Evolutionary conservation across 2,113 vertebrate species (phyloP).

Genomic region (Myrmophylax atrothorax): DNA sequence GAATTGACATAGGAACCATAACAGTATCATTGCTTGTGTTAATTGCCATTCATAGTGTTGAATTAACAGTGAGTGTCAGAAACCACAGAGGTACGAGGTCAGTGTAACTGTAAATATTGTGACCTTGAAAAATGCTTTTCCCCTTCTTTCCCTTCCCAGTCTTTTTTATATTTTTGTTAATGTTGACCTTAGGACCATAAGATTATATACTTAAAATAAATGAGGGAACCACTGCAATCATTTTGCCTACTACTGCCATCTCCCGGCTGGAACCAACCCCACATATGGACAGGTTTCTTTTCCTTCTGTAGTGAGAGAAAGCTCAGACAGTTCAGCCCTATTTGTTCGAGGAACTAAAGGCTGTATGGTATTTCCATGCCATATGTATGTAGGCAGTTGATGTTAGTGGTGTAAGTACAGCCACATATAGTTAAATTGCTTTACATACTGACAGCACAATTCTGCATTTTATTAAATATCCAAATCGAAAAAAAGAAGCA

Average conservation of each 20-base stretch:
- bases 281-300: not conserved
- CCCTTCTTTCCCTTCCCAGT: not conserved
- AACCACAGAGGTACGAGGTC: not conserved
- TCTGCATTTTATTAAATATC: not conserved
- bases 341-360: not conserved
- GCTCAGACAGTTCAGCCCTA: not conserved
- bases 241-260: slow-evolving; percentile 32
- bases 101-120: not conserved
- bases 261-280: not conserved
- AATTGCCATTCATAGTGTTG: not conserved
- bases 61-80: not conserved
- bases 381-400: slow-evolving; percentile 26
- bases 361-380: not conserved
- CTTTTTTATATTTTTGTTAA: not conserved
- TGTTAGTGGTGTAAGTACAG: not conserved
- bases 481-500: not conserved
- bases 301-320: not conserved
- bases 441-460: not conserved
- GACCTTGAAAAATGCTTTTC: not conserved
- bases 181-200: not conserved
- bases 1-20: not conserved
- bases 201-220: not conserved
- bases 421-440: not conserved
- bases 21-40: not conserved
- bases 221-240: not conserved